Evolutionary conservation across 2,113 vertebrate genomes (phyloP).

Genomic region (Halcyon malimbica): DNA sequence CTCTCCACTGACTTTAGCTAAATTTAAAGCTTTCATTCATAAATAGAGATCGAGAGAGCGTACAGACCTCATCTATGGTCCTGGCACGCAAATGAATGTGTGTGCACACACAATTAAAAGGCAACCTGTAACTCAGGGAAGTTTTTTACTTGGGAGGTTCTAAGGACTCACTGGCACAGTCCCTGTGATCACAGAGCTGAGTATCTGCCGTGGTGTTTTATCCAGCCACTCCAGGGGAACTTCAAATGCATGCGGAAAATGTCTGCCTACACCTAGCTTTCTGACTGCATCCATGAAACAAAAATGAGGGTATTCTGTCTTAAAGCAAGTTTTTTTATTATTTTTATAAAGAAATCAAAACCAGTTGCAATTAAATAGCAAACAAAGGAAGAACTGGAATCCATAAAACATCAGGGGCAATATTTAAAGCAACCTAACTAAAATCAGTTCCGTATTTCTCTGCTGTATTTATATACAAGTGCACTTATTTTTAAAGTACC

Average conservation of each 20-base stretch:
- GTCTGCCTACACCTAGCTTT: slow-evolving; percentile 21
- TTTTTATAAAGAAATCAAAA: slow-evolving; percentile 59
- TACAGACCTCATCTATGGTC: background rate
- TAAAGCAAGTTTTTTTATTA: slow-evolving; percentile 12
- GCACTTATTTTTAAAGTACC: slow-evolving; percentile 46
- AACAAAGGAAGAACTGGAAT: slow-evolving; percentile 66
- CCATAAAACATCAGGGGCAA: slow-evolving; percentile 61
- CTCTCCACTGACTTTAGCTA: background rate
- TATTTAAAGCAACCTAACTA: slow-evolving; percentile 49
- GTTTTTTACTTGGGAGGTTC: background rate
- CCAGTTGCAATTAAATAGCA: slow-evolving; percentile 60
- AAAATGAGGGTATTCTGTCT: slow-evolving; percentile 33
- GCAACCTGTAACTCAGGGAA: background rate
- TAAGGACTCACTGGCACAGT: background rate
- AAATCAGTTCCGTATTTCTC: slow-evolving; percentile 64
- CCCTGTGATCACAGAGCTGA: background rate
- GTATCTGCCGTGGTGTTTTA: slow-evolving; percentile 30
- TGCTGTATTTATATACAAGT: slow-evolving; percentile 59
- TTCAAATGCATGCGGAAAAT: slow-evolving; percentile 11
- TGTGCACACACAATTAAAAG: background rate
- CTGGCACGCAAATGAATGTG: background rate
- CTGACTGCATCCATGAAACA: background rate
- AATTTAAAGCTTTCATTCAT: slow-evolving; percentile 62
- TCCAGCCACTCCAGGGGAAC: slow-evolving; percentile 28
- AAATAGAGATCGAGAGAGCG: slow-evolving; percentile 3